Base-by-base conservation (phyloP, 1,140 invertebrate species). In the honey bee (Apis mellifera) region DNA sequence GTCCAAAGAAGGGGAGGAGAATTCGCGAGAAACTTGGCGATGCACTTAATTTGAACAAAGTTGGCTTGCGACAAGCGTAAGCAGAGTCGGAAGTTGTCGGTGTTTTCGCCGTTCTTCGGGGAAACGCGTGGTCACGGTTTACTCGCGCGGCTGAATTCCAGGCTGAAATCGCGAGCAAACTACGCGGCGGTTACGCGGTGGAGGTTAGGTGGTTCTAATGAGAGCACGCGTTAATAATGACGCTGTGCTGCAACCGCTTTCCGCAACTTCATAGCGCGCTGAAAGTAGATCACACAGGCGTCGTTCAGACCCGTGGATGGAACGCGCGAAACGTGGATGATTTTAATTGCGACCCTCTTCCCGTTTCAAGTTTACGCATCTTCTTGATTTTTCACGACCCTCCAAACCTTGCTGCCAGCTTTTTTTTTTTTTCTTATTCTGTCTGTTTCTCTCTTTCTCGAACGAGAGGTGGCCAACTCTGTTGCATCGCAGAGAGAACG, bases 201-300 rank as follows among this genome's bases (percentile, higher is more conserved):
- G 17, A 19, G 66, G 64, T 59, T 50, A 21, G 17, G 19, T 26
- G 32, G 32, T 72, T 70, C 83, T 83, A 78, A 78, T 74, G 74
- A 76, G 12, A 55, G 62, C 17, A 65, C 48, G 59, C 59, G 77
- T 86, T 86, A 84, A 86, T 86, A 80, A 84, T 73, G 71, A 75
- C 82, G 72, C 66, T 72, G 32, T 42, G 69, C 23, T 68, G 73
- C 69, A 73, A 76, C 82, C 82, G 84, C 66, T 84, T 84, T 81
- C 64, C 57, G 32, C 32, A 86, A 86, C 55, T 86, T 86, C 76
- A 64, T 23, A 26, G 50, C 62, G 54, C 55, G 65, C 55, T 48
- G 55, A 81, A 66, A 78, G 52, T 68, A 59, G 65, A 78, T 78
- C 54, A 59, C 54, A 59, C 65, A 15, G 75, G n/a, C 54, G 26